These are phyloP conservation scores for Nebria ingens DNA, from an alignment of 1,140 invertebrate genomes.

Conservation along the genomic window DNA sequence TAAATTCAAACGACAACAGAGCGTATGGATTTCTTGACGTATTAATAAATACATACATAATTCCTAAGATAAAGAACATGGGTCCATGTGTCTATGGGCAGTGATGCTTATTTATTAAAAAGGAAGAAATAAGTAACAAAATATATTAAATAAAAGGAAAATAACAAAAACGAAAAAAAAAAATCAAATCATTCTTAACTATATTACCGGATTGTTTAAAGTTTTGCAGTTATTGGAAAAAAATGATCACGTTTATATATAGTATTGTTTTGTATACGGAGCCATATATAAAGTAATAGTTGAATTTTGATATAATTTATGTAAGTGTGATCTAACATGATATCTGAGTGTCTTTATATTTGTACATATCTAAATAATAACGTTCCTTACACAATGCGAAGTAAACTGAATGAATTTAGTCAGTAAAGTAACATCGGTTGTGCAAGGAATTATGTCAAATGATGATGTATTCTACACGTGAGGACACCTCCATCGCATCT, in stretches of 20 bases:
- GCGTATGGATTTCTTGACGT: slow-evolving; percentile 18
- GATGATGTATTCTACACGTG: too few relatives aligned
- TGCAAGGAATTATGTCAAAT: too few relatives aligned
- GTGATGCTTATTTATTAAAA: background rate
- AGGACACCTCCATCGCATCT: too few relatives aligned
- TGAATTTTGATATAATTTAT: slow-evolving; percentile 32
- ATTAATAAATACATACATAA: slow-evolving; percentile 22
- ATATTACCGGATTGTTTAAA: slow-evolving; percentile 10
- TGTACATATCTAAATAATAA: slow-evolving; percentile 10
- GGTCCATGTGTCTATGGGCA: slow-evolving; percentile 6
- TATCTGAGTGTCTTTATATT: slow-evolving; percentile 6
- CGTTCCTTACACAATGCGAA: slow-evolving; percentile 5
- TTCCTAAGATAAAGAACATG: slow-evolving; percentile 9
- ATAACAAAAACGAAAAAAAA: slow-evolving; percentile 12
- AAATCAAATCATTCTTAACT: slow-evolving; percentile 12
- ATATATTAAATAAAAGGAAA: background rate
- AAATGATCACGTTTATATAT: slow-evolving; percentile 15
- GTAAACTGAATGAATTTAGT: slow-evolving; percentile 1
- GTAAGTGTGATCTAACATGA: slow-evolving; percentile 18
- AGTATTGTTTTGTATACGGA: background rate
- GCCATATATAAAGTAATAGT: slow-evolving; percentile 20
- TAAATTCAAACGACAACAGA: slow-evolving; percentile 14
- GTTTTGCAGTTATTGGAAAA: slow-evolving; percentile 19
- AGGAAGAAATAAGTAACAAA: slow-evolving; percentile 12
- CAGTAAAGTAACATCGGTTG: background rate